Conservation (phyloP, 2,888 invertebrate genomes). For the Diaphora mendica region DNA sequence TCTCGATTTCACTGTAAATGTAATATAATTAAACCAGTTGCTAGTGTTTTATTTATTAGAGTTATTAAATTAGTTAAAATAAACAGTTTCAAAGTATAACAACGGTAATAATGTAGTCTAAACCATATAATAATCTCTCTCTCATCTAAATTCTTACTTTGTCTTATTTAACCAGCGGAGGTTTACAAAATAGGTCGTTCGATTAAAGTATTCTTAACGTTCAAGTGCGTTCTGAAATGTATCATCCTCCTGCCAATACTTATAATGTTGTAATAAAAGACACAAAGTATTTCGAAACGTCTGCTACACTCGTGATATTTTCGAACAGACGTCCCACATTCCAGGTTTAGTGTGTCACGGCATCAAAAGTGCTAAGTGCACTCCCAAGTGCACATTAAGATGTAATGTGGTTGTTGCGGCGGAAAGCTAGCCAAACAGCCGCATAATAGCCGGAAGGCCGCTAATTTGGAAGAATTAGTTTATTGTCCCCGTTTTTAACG, state of each 20-base stretch:
- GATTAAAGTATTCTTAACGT: neutral
- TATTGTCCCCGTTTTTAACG: slow-evolving; percentile 24
- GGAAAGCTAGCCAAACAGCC: slow-evolving; percentile 32
- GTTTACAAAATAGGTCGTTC: neutral
- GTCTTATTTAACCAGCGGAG: neutral
- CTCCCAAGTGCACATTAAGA: slow-evolving; percentile 37
- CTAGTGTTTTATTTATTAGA: too few relatives aligned
- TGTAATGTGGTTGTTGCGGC: slow-evolving; percentile 27
- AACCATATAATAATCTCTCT: too few relatives aligned
- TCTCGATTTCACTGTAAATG: too few relatives aligned
- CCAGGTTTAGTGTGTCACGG: neutral
- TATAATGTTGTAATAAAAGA: neutral
- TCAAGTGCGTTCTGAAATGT: neutral
- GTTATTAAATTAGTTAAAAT: too few relatives aligned
- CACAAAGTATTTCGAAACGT: neutral
- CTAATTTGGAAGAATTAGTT: slow-evolving; percentile 38
- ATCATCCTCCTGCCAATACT: neutral
- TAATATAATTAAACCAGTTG: too few relatives aligned
- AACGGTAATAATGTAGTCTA: neutral
- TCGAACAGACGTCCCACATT: slow-evolving; percentile 20
- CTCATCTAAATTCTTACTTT: too few relatives aligned
- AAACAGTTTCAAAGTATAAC: neutral
- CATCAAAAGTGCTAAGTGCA: slow-evolving; percentile 28
- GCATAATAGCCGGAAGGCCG: slow-evolving; percentile 20
- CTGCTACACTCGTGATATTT: slow-evolving; percentile 15